Evolutionary conservation across 2,113 vertebrate species (phyloP), one percentile per base, ranked within the genome.

Genomic region (Petromus typicus): DNA sequence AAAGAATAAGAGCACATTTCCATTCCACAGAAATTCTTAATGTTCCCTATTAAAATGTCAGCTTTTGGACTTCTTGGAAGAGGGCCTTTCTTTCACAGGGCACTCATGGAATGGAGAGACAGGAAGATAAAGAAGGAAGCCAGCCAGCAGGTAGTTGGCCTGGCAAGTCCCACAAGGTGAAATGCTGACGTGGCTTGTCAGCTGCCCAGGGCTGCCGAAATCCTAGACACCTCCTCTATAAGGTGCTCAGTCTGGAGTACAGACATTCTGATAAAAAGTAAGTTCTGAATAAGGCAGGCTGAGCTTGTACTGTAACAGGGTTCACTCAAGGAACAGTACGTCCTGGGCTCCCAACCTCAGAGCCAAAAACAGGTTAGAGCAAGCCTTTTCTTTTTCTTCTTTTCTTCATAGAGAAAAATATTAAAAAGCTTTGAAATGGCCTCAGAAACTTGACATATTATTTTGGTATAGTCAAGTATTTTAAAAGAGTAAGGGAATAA

Each of bases 11-110:
- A 63, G 67, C 0, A 5, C 51, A 8, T 43, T 40, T 18, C 32
- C 48, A 12, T 12, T 94, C 40, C 9, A 82, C 25, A 17, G 20
- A 66, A 76, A 56, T 86, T 73, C 63, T 32, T 32, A 37, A 4
- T 75, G 7, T 91, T 93, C 64, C 18, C 67, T 27, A 43, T 83
- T 84, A 88, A 95, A 93, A 76, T 2, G 12, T 71, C 64, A 81
- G 59, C 51, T 57, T 80, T 86, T 89, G 59, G 34, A 63, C 48
- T 64, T 90, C 25, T 32, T 86, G 59, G 73, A 66, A 93, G 43
- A 56, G 56, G 54, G 37, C 12, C n/a, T n/a, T n/a, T n/a, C 45
- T 89, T 67, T 89, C 57, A 66, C 32, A 25, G 0, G 85, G 54
- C 59, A 64, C 43, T 48, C 90, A 34, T 7, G 85, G 32, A 51